Base-by-base conservation (phyloP, 2,113 vertebrate species). In the Megalops atlanticus region DNA sequence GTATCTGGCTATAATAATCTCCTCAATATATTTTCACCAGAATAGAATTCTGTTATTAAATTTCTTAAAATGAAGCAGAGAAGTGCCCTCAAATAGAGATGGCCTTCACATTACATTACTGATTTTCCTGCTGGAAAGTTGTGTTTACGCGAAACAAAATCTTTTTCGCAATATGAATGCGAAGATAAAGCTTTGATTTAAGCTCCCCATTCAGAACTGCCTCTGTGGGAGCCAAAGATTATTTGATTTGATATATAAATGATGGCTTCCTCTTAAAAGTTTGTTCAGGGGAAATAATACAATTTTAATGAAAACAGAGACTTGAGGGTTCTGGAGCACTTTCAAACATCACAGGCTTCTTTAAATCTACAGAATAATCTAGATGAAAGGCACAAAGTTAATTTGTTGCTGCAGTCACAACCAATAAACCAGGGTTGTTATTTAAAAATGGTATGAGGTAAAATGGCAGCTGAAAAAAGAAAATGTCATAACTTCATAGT, bases 271-370 rank as follows among this genome's bases (percentile, higher is more conserved):
- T 83, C 72, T 77, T 24, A 79, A 83, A 88, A 79, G 14, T 73
- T 78, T 84, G n/a, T 79, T 83, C 80, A 36, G 79, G 81, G 82
- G 84, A 88, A 72, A 88, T 87, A 18, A 85, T 87, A 88, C 77
- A 84, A 74, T 86, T 90, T 91, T 89, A 91, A 87, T 89, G 91
- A 87, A 84, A 85, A 80, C 77, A 84, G 88, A 91, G 85, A 85
- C 52, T 81, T 77, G 87, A 77, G 52, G 71, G 82, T 85, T 83
- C 87, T 83, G 80, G 87, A 87, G 90, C 82, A 84, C 86, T 88
- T 91, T 89, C 83, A 88, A 87, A 90, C 87, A 91, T 90, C 87
- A 88, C 81, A 90, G 84, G 90, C 84, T 90, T 87, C 84, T 91
- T 91, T 86, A 88, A 86, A 89, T 89, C 84, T 88, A 87, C 84